These are phyloP conservation scores for Drosophila kurseongensis DNA, from an alignment of 1,140 invertebrate genomes.

Conservation along the genomic window DNA sequence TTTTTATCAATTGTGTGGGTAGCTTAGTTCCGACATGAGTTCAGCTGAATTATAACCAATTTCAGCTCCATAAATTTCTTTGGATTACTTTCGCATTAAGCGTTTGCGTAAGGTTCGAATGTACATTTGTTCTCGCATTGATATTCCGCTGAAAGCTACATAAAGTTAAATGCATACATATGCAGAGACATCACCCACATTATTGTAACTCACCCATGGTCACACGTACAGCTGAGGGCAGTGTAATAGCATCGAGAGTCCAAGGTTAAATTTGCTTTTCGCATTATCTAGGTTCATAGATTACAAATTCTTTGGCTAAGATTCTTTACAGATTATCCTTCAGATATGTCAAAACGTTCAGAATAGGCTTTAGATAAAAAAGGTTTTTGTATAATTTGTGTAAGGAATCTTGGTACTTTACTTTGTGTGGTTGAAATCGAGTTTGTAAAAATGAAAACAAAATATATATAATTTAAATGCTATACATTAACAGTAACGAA, in stretches of 20 bases:
- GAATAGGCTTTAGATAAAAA: too few relatives aligned
- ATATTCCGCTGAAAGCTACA: constrained; percentile 74
- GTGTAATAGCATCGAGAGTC: neutral
- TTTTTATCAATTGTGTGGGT: neutral
- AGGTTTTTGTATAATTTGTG: too few relatives aligned
- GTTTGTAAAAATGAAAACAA: too few relatives aligned
- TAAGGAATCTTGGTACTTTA: too few relatives aligned
- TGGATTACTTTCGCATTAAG: constrained; percentile 43
- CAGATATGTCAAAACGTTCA: too few relatives aligned
- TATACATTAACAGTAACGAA: too few relatives aligned
- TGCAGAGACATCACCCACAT: constrained; percentile 44
- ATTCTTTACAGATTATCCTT: too few relatives aligned
- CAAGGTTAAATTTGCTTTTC: neutral
- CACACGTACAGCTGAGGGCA: constrained; percentile 25
- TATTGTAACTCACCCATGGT: constrained; percentile 34
- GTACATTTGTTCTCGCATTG: constrained; percentile 52
- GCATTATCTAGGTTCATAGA: neutral
- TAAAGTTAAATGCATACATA: constrained; percentile 53
- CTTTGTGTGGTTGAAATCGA: too few relatives aligned
- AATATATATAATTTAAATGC: too few relatives aligned
- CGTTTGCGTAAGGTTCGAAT: constrained; percentile 42
- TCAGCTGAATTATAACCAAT: constrained; percentile 38
- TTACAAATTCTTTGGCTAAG: too few relatives aligned
- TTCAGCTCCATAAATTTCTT: constrained; percentile 38
- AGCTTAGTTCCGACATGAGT: constrained; percentile 17